These are phyloP conservation scores for Melopsittacus undulatus DNA, from an alignment of 2,797 vertebrate genomes.

Conservation along the genomic window DNA sequence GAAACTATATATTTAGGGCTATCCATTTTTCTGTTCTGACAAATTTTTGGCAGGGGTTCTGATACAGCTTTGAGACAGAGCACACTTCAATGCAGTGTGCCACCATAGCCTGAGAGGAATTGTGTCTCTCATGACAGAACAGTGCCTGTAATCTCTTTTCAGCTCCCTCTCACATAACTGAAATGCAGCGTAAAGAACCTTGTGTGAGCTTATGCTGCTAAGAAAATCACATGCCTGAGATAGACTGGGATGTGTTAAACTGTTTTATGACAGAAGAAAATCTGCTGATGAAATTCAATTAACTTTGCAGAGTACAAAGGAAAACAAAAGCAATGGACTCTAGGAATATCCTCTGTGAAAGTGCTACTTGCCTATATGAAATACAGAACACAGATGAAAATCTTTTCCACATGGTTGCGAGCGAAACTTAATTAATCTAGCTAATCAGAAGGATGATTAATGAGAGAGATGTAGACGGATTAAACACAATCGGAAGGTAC, in stretches of 20 bases:
- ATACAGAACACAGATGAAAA: background rate
- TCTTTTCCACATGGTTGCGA: background rate
- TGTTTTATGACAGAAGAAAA: background rate
- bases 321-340: background rate
- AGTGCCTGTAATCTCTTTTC: background rate
- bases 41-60: background rate
- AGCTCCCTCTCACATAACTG: background rate
- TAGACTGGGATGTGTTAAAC: background rate
- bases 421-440: background rate
- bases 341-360: background rate
- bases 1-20: background rate
- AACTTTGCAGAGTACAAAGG: background rate
- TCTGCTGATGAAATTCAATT: background rate
- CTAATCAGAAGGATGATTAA: conserved; percentile 2
- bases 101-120: background rate
- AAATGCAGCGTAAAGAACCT: background rate
- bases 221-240: background rate
- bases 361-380: background rate
- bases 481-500: background rate
- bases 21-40: background rate
- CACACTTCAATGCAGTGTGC: background rate
- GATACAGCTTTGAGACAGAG: background rate
- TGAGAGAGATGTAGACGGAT: background rate
- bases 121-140: background rate
- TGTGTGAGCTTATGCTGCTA: background rate